These are phyloP conservation scores for Tenualosa thibaudeaui DNA, from an alignment of 2,797 vertebrate species.

Conservation along the genomic window DNA sequence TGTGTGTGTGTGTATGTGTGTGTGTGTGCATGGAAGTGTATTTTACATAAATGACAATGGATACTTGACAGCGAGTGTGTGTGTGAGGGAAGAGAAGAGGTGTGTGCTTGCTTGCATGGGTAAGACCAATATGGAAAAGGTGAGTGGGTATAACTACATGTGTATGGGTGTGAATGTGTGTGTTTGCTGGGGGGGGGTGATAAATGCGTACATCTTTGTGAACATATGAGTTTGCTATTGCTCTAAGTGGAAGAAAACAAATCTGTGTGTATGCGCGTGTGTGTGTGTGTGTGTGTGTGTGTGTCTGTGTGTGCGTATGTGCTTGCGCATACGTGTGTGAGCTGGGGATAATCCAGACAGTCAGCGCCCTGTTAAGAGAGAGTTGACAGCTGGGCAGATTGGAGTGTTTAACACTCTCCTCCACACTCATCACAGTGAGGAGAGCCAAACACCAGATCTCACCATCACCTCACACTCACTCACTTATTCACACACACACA, in stretches of 20 bases:
- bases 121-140: not conserved
- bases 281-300: slow-evolving; percentile 22
- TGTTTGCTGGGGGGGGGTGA: not conserved
- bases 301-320: slow-evolving; percentile 27
- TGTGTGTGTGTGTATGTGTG: too few relatives aligned
- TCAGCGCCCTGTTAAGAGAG: slow-evolving; percentile 48
- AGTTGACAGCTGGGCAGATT: slow-evolving; percentile 19
- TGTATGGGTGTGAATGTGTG: not conserved
- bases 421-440: slow-evolving; percentile 54
- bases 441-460: slow-evolving; percentile 49
- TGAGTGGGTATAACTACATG: not conserved
- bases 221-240: not conserved
- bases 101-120: not conserved
- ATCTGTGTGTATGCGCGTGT: not conserved
- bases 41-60: too few relatives aligned
- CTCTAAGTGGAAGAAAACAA: not conserved
- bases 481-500: slow-evolving; percentile 18
- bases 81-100: not conserved
- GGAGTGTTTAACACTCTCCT: slow-evolving; percentile 9
- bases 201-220: too few relatives aligned
- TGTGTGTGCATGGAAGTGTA: too few relatives aligned
- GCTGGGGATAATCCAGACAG: slow-evolving; percentile 46
- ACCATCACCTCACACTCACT: slow-evolving; percentile 45
- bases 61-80: not conserved
- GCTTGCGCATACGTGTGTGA: slow-evolving; percentile 31